These are phyloP conservation scores for Agrilus biguttatus DNA, from an alignment of 2,888 invertebrate genomes.

Conservation along the genomic window DNA sequence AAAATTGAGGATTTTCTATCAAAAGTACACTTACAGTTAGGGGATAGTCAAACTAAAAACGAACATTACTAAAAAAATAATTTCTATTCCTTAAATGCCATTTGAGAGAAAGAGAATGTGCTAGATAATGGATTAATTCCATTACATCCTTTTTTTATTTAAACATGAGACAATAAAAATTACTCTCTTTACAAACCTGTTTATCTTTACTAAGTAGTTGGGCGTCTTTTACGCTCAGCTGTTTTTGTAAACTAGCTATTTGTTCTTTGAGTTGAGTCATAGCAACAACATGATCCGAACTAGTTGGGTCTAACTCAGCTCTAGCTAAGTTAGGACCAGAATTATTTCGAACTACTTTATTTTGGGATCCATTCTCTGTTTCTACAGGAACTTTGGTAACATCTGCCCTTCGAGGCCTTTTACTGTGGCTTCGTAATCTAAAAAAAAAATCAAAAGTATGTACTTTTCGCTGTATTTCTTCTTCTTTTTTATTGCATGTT, in stretches of 20 bases:
- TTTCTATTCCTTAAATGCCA: too few relatives aligned
- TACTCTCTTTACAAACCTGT: conserved; percentile 44
- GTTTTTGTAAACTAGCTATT: conserved; percentile 82
- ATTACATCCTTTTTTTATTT: too few relatives aligned
- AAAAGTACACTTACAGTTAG: too few relatives aligned
- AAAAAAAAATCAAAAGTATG: conserved; percentile 14
- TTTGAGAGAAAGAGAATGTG: too few relatives aligned
- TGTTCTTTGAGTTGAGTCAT: conserved; percentile 90
- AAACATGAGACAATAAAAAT: too few relatives aligned
- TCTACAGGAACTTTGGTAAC: conserved; percentile 42
- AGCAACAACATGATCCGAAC: conserved; percentile 85
- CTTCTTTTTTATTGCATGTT: not conserved
- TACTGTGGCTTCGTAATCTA: conserved; percentile 54
- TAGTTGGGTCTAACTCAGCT: conserved; percentile 62
- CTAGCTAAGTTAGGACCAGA: conserved; percentile 25
- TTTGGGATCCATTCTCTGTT: conserved; percentile 33
- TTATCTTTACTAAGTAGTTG: conserved; percentile 81
- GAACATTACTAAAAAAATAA: too few relatives aligned
- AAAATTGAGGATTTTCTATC: too few relatives aligned
- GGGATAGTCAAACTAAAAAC: too few relatives aligned
- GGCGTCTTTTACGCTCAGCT: conserved; percentile 69
- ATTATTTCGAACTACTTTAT: conserved; percentile 34
- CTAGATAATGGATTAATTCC: too few relatives aligned
- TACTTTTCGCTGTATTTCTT: not conserved
- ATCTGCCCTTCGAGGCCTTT: conserved; percentile 51